These are phyloP conservation scores for Rhorus exstirpatorius DNA, from an alignment of 2,888 invertebrate species.

Conservation along the genomic window DNA sequence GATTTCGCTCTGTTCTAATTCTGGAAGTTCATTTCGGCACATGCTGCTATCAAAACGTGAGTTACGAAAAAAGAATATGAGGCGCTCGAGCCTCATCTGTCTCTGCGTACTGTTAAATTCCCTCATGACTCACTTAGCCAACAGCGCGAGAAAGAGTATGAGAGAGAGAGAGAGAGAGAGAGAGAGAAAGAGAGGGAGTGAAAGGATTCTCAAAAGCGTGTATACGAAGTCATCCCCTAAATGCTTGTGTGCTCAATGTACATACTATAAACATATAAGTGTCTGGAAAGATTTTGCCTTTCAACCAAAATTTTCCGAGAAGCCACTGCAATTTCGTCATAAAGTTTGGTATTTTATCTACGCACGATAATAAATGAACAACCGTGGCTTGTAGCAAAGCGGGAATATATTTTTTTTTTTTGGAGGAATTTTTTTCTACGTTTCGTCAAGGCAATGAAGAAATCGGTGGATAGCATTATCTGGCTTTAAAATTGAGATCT, in stretches of 20 bases:
- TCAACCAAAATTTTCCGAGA: conserved; percentile 37
- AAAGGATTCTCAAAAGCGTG: not conserved
- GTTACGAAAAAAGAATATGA: conserved; percentile 28
- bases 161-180: no score
- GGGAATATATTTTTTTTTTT: not conserved
- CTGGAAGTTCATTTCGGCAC: conserved; percentile 69
- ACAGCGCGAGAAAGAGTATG: not conserved
- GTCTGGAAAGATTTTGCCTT: conserved; percentile 18
- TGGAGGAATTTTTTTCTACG: not conserved
- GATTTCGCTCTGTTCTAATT: conserved; percentile 68
- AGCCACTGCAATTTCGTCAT: conserved; percentile 53
- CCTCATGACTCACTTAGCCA: conserved; percentile 57
- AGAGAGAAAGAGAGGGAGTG: not conserved
- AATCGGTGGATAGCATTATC: no score
- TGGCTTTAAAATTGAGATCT: no score
- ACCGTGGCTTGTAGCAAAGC: conserved; percentile 21
- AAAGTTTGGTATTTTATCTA: conserved; percentile 57
- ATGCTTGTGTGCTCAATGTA: conserved; percentile 2
- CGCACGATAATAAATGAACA: conserved; percentile 53
- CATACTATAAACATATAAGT: no score
- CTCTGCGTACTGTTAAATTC: conserved; percentile 60
- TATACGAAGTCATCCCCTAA: not conserved
- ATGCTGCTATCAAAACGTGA: conserved; percentile 59
- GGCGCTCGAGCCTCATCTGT: conserved; percentile 19
- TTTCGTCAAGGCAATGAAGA: conserved; percentile 28